Base-by-base conservation (phyloP, 2,113 vertebrate genomes). In the Acinonyx jubatus region DNA sequence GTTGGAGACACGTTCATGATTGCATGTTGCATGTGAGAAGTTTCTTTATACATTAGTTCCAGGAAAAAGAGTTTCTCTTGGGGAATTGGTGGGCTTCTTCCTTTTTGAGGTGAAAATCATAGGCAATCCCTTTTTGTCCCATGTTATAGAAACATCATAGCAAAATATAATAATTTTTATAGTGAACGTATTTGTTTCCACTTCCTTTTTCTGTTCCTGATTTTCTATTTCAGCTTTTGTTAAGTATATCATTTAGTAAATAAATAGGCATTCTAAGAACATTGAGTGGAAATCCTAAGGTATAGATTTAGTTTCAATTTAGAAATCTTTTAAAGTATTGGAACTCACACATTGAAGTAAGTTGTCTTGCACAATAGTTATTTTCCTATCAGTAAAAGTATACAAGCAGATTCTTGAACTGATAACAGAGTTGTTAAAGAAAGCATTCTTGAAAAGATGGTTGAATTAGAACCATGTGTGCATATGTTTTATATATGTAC, bases 41-140 rank as follows among this genome's bases (percentile, higher is more conserved):
- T 50, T 89, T 50, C 55, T 96, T 80, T 96, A 85, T 16, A 74
- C 36, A 74, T 68, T 76, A 89, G 66, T 85, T 92, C 12, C 2
- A 80, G 71, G 63, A 74, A 85, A 85, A 63, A 78, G n/a, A 55
- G 8, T 92, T 93, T 89, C 38, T 63, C 61, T 65, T 91, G 50
- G 68, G 57, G 27, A 74, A 41, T 89, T 79, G 19, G 14, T 81
- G 4, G 23, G 29, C 3, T 89, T 92, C 31, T 73, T 83, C n/a
- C 27, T 76, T 87, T 97, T 82, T 71, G 8, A 94, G 69, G 63
- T 87, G 48, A 94, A 96, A 97, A 76, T 9, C 31, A 15, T 69
- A 52, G 16, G n/a, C 74, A 36, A 78, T 90, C 6, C 45, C 73
- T 87, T 52, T 84, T 48, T 55, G 15, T 73, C 7, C 8, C 8